A percentile compares a stretch with the other conserved stretches of the same genome.
Conservation (phyloP, 2,888 invertebrate genomes). For the Scaptodrosophila latifasciaeformis region DNA sequence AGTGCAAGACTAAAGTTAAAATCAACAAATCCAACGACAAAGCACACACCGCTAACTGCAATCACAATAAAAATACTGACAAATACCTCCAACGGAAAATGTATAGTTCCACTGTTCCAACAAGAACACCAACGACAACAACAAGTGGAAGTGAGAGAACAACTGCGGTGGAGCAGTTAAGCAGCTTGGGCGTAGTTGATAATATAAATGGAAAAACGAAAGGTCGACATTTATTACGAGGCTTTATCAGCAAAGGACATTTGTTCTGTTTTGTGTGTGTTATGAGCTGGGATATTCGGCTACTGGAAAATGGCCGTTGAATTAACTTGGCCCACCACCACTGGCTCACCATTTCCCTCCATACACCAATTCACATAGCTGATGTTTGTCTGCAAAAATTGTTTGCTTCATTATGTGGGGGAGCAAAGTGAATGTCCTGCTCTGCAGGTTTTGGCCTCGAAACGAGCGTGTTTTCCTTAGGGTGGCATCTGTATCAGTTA, state of each 20-base stretch:
- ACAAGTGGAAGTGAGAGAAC: no score
- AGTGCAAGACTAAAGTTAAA: no score
- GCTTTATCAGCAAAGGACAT: conserved; percentile 74
- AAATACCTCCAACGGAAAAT: no score
- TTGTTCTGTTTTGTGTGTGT: conserved; percentile 68
- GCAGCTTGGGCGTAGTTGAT: conserved; percentile 51
- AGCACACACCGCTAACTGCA: no score
- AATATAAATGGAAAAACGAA: conserved; percentile 75
- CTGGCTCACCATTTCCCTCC: no score
- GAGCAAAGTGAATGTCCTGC: conserved; percentile 18
- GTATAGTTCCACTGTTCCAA: no score
- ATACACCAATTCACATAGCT: background rate
- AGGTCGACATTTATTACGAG: conserved; percentile 75
- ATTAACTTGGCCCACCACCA: background rate
- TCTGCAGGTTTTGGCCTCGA: background rate
- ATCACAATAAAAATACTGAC: no score
- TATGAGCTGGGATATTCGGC: conserved; percentile 63
- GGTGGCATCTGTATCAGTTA: conserved; percentile 65
- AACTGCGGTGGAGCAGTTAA: conserved; percentile 21
- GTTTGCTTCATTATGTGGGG: conserved; percentile 46
- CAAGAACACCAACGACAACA: no score
- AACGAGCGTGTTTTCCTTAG: conserved; percentile 50
- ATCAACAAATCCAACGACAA: no score
- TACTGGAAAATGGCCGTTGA: conserved; percentile 38
- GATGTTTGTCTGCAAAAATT: conserved; percentile 32